These are phyloP conservation scores for Rhopalosiphum maidis DNA, from an alignment of 1,140 invertebrate species.

Conservation along the genomic window DNA sequence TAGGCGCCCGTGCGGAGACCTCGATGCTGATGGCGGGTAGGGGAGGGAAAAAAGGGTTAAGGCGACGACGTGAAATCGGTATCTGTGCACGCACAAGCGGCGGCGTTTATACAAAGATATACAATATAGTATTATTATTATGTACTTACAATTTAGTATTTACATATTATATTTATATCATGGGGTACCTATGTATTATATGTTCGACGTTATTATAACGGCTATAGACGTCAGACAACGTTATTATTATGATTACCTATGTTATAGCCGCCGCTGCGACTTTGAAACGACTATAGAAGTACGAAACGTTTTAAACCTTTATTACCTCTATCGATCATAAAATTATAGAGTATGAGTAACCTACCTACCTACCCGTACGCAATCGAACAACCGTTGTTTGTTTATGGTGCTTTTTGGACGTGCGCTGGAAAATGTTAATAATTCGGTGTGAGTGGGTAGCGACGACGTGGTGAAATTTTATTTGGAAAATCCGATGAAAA, in stretches of 20 bases:
- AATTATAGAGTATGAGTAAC: neutral
- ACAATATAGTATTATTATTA: neutral
- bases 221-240: too few species aligned
- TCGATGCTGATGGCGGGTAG: neutral
- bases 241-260: too few species aligned
- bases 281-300: too few species aligned
- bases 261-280: too few species aligned
- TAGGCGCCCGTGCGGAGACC: neutral
- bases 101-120: neutral
- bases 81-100: slow-evolving; percentile 7
- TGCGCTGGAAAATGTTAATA: neutral
- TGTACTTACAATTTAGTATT: neutral
- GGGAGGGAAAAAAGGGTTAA: neutral
- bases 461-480: neutral
- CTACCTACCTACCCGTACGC: neutral
- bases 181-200: too few species aligned
- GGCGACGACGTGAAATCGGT: neutral
- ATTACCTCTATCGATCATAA: neutral
- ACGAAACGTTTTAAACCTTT: neutral
- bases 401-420: neutral
- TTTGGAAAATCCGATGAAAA: neutral
- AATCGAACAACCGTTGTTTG: neutral
- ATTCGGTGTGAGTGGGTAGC: neutral
- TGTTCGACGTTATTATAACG: too few species aligned
- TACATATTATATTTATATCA: too few species aligned